phyloP scores from a whole-genome alignment of 2,888 invertebrate genomes.

The Leptinotarsa haldemani region DNA sequence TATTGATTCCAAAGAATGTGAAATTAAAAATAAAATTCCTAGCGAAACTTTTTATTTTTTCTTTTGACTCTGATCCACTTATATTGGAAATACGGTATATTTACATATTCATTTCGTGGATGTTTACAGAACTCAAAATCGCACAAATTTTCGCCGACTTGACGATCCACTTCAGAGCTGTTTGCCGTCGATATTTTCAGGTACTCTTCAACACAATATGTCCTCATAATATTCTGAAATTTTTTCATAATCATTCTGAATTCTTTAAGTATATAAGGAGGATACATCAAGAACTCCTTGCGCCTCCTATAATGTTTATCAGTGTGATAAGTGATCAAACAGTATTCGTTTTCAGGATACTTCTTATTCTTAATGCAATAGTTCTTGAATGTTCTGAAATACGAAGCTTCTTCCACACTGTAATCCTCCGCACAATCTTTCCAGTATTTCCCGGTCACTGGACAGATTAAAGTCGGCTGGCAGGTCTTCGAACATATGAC shows the following conservation, averaged over 20 bases:
- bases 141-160: neutral
- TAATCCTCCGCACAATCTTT: slow-evolving; percentile 1
- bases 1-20: too few species aligned
- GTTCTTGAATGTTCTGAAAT: slow-evolving; percentile 14
- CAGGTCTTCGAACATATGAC: slow-evolving; percentile 18
- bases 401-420: neutral
- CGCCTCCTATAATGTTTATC: slow-evolving; percentile 1
- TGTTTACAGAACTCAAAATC: neutral
- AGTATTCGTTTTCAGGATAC: slow-evolving; percentile 5
- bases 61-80: too few species aligned
- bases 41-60: too few species aligned
- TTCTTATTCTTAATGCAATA: neutral
- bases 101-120: too few species aligned
- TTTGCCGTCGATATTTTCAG: neutral
- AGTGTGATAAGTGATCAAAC: slow-evolving; percentile 2
- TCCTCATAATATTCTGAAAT: neutral
- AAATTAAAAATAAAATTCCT: too few species aligned
- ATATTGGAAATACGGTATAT: too few species aligned
- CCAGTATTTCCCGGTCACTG: slow-evolving; percentile 8
- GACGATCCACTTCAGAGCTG: neutral
- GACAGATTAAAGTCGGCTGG: slow-evolving; percentile 5
- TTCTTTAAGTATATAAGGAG: neutral
- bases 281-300: slow-evolving; percentile 3
- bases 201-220: neutral
- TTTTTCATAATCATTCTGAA: neutral